Conservation (phyloP, 2,797 vertebrate genomes). For the Alauda arvensis region DNA sequence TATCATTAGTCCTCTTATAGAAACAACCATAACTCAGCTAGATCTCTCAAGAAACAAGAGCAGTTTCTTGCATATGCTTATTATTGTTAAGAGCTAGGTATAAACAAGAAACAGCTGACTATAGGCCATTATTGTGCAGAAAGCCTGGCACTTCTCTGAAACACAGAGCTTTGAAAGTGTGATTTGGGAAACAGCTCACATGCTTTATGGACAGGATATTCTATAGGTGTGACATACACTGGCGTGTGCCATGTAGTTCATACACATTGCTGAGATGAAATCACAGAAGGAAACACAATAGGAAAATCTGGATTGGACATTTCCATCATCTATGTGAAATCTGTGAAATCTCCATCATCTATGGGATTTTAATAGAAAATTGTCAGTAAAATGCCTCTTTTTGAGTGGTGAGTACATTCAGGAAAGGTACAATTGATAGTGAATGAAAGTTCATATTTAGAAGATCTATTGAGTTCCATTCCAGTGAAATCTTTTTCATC, state of each 20-base stretch:
- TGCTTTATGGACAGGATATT: neutral
- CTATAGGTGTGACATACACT: neutral
- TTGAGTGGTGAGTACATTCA: neutral
- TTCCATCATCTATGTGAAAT: neutral
- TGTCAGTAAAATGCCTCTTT: neutral
- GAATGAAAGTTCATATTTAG: neutral
- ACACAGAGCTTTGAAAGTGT: neutral
- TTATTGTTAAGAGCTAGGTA: neutral
- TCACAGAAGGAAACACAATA: neutral
- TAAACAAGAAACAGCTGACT: neutral
- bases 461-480: neutral
- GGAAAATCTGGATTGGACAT: neutral
- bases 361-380: neutral
- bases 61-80: neutral
- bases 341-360: neutral
- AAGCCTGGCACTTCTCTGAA: neutral
- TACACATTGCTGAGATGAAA: neutral
- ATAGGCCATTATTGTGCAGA: neutral
- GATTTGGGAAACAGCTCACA: neutral
- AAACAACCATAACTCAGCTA: neutral
- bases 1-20: neutral
- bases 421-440: neutral
- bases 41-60: neutral
- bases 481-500: neutral
- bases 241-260: accelerated